phyloP scores from a whole-genome alignment of 2,888 invertebrate species.

The Agonopterix heracliana region DNA sequence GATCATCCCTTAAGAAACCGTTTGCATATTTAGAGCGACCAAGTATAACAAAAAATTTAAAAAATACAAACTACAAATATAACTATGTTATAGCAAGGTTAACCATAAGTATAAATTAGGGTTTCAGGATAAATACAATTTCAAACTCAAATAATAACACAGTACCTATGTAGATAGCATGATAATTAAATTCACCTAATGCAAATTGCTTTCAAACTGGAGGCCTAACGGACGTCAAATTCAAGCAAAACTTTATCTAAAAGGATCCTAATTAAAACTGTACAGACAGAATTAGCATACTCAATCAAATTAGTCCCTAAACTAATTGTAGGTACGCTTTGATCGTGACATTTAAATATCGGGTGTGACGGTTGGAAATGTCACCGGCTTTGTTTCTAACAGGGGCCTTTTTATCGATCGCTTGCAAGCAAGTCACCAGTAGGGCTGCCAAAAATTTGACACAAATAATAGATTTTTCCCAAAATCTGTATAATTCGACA shows the following conservation, averaged over 20 bases:
- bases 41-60: no score
- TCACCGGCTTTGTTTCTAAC: slow-evolving; percentile 64
- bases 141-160: no score
- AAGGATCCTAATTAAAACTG: slow-evolving; percentile 10
- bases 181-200: slow-evolving; percentile 5
- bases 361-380: slow-evolving; percentile 35
- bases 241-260: slow-evolving; percentile 5
- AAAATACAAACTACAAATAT: no score
- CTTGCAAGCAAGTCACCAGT: slow-evolving; percentile 37
- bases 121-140: no score
- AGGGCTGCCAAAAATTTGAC: no score
- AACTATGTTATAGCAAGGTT: no score
- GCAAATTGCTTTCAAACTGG: slow-evolving; percentile 5
- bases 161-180: no score
- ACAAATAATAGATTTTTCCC: no score
- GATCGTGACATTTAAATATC: slow-evolving; percentile 19
- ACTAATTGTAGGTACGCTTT: slow-evolving; percentile 10
- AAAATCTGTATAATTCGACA: no score
- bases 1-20: no score
- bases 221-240: neutral
- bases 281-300: slow-evolving; percentile 10
- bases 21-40: no score
- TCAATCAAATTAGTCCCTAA: slow-evolving; percentile 9
- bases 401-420: slow-evolving; percentile 64
- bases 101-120: no score